phyloP scores from a whole-genome alignment of 2,888 invertebrate species.

The Mesorhabditis spiculigera region DNA sequence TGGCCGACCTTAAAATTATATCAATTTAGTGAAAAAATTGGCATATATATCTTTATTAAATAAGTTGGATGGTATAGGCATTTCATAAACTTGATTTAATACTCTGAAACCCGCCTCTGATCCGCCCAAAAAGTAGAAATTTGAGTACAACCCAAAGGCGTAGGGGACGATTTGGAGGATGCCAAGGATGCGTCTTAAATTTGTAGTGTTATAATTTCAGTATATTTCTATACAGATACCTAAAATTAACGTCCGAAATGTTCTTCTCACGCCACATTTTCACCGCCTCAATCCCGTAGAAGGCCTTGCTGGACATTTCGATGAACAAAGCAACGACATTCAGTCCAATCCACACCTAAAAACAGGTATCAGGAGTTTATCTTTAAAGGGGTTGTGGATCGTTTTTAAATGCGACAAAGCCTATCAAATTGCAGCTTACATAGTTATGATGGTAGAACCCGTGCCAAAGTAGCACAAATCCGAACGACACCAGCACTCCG shows the following conservation, averaged over 20 bases:
- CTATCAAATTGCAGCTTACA: constrained; percentile 20
- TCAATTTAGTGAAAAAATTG: neutral
- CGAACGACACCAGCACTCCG: constrained; percentile 60
- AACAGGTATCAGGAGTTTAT: neutral
- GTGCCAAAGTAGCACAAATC: constrained; percentile 62
- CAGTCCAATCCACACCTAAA: constrained; percentile 60
- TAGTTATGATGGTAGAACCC: constrained; percentile 60
- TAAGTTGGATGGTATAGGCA: no score
- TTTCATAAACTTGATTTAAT: no score
- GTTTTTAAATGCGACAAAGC: neutral
- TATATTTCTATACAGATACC: constrained; percentile 13
- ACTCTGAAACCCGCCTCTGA: constrained; percentile 12
- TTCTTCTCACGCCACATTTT: constrained; percentile 37
- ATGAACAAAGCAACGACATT: constrained; percentile 61
- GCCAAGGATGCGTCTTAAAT: neutral
- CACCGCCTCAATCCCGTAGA: constrained; percentile 46
- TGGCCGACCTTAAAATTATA: constrained; percentile 45
- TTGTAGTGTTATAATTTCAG: neutral
- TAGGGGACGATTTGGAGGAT: constrained; percentile 50
- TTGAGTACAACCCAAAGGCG: constrained; percentile 57
- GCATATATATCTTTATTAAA: no score
- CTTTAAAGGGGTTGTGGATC: neutral
- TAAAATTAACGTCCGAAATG: constrained; percentile 48
- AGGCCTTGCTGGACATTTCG: constrained; percentile 53
- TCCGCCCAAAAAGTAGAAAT: constrained; percentile 58